A percentile compares a stretch with the other conserved stretches of the same genome.
Conservation (phyloP, 2,113 vertebrate species). For the Garra rufa region DNA sequence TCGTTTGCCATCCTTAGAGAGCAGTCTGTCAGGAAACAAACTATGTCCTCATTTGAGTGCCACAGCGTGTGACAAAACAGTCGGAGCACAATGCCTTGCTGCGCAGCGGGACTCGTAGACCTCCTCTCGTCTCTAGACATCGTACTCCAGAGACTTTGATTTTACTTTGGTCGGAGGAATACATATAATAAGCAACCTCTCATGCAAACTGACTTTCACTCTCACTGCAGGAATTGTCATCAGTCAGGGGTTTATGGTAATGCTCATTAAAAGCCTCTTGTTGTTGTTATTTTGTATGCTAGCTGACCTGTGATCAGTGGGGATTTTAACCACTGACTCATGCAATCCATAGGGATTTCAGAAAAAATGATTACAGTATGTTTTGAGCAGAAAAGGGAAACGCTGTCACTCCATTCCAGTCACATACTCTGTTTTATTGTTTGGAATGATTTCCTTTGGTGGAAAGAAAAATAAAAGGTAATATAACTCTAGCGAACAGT, state of each 20-base stretch:
- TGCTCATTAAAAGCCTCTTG: constrained; percentile 11
- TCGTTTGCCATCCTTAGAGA: not conserved
- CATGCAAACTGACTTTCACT: not conserved
- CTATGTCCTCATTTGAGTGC: not conserved
- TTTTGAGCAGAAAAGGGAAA: not conserved
- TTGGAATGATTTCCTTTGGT: not conserved
- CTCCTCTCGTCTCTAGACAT: constrained; percentile 10
- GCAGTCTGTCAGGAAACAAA: not conserved
- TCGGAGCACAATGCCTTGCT: not conserved
- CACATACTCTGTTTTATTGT: not conserved
- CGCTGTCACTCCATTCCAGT: not conserved
- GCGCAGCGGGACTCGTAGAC: not conserved
- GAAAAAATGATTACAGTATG: not conserved
- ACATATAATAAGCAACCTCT: constrained; percentile 36
- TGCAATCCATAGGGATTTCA: not conserved
- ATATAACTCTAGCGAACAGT: not conserved
- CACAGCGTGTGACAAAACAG: constrained; percentile 17
- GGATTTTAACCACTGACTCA: not conserved
- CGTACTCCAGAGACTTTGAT: not conserved
- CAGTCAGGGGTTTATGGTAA: constrained; percentile 15
- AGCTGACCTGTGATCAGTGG: constrained; percentile 10
- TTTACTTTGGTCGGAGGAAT: not conserved
- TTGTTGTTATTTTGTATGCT: constrained; percentile 29
- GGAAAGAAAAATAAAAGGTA: not conserved
- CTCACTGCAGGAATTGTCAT: constrained; percentile 11